phyloP scores from a whole-genome alignment of 2,888 invertebrate species.

The Aquatica leii region DNA sequence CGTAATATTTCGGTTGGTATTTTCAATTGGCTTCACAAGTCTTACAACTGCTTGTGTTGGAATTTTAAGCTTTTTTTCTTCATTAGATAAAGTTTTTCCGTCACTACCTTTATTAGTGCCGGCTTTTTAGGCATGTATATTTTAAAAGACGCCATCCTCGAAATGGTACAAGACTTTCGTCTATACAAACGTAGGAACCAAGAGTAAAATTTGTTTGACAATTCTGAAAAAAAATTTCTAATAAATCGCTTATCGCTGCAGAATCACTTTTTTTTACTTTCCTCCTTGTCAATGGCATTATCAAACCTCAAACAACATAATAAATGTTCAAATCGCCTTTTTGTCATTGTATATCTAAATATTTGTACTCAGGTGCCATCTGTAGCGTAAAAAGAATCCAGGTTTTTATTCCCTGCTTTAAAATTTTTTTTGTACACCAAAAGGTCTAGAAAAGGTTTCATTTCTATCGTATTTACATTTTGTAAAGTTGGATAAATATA shows the following conservation, averaged over 20 bases:
- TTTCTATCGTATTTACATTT: no score
- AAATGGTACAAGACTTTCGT: conserved; percentile 12
- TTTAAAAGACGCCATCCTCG: background rate
- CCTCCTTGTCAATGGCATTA: background rate
- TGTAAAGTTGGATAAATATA: background rate
- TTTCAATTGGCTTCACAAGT: no score
- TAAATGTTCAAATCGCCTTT: conserved; percentile 2
- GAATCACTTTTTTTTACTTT: background rate
- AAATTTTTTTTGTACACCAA: conserved; percentile 9
- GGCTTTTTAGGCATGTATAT: conserved; percentile 12
- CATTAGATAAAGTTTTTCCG: conserved; percentile 5
- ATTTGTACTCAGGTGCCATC: conserved; percentile 14
- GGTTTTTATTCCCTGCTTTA: conserved; percentile 16
- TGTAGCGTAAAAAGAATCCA: conserved; percentile 11
- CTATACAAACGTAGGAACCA: conserved; percentile 6
- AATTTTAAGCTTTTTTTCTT: conserved; percentile 17
- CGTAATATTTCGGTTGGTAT: conserved; percentile 46
- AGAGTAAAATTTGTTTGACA: background rate
- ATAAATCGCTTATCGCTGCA: background rate
- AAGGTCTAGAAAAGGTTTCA: conserved; percentile 11
- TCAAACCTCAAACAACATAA: background rate
- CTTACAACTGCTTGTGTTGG: no score
- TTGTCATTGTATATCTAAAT: conserved; percentile 8
- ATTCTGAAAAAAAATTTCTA: no score
- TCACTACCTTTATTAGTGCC: background rate